Evolutionary conservation across 2,113 vertebrate genomes (phyloP), one percentile per base, ranked within the genome.

Genomic region (Laterallus jamaicensis): DNA sequence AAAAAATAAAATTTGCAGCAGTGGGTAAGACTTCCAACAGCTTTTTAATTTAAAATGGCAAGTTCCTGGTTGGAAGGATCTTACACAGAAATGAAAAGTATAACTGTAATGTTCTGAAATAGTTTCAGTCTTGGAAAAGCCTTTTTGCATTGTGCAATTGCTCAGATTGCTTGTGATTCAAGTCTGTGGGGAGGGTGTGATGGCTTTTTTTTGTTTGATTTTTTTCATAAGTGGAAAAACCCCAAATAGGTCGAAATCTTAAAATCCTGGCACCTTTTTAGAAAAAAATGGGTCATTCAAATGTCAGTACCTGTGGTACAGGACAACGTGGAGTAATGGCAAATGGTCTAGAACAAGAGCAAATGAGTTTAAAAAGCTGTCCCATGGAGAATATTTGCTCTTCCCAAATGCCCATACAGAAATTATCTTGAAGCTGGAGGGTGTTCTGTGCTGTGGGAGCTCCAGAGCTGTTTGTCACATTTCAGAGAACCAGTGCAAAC

Each of bases 391-490:
- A 17, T 25, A 24, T 67, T 54, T 92, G 21, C 22, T 50, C 28
- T 49, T 86, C 25, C 21, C 29, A 63, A 81, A 59, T 50, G 32
- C 12, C 11, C 15, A 2, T 19, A 40, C 17, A 56, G n/a, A 84
- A 62, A 22, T 7, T 10, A 22, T 44, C 2, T 6, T 50, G 35
- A 63, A 42, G 26, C 29, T 32, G 20, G 28, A 56, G 17, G 11
- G 10, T 67, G 5, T 71, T 83, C 16, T 35, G 59, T 79, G 55
- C 59, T 0, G 0, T 0, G 1, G 32, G 39, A 9, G 4, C 35
- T 94, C 39, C 58, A 32, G 42, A 85, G 44, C 39, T 78, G 24
- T 52, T 56, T 42, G 17, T 78, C 56, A 16, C 32, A 26, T 79
- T 77, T 58, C 31, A 75, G 49, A 74, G 44, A 70, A 35, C 37